Conservation (phyloP, 2,113 vertebrate species). For the Labrus mixtus region DNA sequence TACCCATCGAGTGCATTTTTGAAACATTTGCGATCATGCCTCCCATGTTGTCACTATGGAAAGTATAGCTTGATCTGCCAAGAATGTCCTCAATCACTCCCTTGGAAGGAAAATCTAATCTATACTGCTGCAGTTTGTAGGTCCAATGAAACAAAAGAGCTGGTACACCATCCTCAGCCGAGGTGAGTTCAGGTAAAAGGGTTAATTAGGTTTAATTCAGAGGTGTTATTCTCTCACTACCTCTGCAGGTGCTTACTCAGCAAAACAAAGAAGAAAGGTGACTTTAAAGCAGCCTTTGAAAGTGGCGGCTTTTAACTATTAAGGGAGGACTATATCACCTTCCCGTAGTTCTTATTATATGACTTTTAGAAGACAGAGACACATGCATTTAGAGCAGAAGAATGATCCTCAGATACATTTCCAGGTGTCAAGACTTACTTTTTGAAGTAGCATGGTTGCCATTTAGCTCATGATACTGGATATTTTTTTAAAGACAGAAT, state of each 20-base stretch:
- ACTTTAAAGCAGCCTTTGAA: constrained; percentile 60
- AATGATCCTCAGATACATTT: constrained; percentile 5
- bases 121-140: constrained; percentile 28
- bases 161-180: constrained; percentile 20
- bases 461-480: constrained; percentile 9
- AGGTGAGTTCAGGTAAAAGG: constrained; percentile 49
- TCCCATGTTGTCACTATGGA: neutral
- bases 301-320: constrained; percentile 34
- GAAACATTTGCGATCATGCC: neutral
- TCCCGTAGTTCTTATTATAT: neutral
- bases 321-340: constrained; percentile 8
- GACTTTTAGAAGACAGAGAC: constrained; percentile 18
- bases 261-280: constrained; percentile 61
- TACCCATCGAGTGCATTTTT: neutral
- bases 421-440: constrained; percentile 14
- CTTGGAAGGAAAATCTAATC: constrained; percentile 10
- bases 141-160: constrained; percentile 32
- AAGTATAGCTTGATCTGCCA: neutral
- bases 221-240: constrained; percentile 47
- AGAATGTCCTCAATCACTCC: neutral
- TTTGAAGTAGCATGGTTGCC: neutral
- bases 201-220: constrained; percentile 72
- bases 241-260: constrained; percentile 58
- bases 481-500: neutral
- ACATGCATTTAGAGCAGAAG: neutral